Conservation (phyloP, 2,113 vertebrate genomes). For the Gobius niger region DNA sequence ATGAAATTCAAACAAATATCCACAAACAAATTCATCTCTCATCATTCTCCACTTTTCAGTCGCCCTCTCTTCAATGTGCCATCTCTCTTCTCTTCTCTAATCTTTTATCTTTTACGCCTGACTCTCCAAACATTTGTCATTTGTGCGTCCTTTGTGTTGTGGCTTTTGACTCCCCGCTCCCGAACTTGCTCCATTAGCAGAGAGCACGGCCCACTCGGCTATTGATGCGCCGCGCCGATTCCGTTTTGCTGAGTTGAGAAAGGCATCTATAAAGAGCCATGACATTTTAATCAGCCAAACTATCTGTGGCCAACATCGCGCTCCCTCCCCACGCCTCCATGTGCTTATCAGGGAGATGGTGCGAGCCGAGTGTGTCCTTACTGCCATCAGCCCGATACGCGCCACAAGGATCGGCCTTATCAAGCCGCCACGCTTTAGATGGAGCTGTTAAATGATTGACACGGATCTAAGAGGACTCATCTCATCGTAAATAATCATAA, state of each 20-base stretch:
- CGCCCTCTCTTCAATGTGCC: not conserved
- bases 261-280: constrained; percentile 76
- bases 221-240: constrained; percentile 70
- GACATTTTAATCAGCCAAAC: constrained; percentile 76
- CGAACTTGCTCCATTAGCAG: constrained; percentile 65
- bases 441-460: constrained; percentile 43
- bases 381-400: too few species aligned
- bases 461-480: constrained; percentile 37
- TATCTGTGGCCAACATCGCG: constrained; percentile 74
- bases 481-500: constrained; percentile 34
- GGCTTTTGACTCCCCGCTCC: constrained; percentile 46
- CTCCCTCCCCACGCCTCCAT: constrained; percentile 74
- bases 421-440: constrained; percentile 30
- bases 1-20: too few species aligned
- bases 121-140: not conserved
- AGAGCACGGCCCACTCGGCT: constrained; percentile 62
- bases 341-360: constrained; percentile 73
- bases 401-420: constrained; percentile 48
- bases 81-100: constrained; percentile 23
- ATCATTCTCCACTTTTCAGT: too few species aligned
- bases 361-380: constrained; percentile 22
- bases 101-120: constrained; percentile 9
- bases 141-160: constrained; percentile 53
- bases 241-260: constrained; percentile 73
- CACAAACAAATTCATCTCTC: too few species aligned